Evolutionary conservation across 2,888 invertebrate genomes (phyloP), one percentile per base, ranked within the genome.

Genomic region (Sphaeridia pumilis): DNA sequence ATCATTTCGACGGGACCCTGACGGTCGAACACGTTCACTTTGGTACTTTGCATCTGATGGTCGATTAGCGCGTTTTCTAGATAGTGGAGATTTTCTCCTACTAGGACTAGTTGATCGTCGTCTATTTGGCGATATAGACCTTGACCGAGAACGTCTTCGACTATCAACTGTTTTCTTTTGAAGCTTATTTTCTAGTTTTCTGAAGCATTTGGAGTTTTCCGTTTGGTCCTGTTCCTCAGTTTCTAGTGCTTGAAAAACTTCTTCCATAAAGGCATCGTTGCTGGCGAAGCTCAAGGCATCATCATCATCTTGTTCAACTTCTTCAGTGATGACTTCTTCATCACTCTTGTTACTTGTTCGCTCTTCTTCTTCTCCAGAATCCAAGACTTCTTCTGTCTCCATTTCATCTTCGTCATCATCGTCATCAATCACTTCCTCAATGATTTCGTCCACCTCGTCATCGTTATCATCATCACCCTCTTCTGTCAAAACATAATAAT

Each of bases 401-500:
- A 31, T 49, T 26, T 51, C 48, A n/a, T 46, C 45, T 12, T 50
- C 56, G 2, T 49, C 49, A 2, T 55, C 55, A 14, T 44, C 57
- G 24, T 38, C 49, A 17, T 34, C 54, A 3, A 62, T 56, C 10
- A 60, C 56, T 56, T 62, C 62, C 42, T 62, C 62, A 14, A 61
- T 58, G 25, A 62, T 58, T 58, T 62, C 59, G 54, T 62, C 62
- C 52, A 57, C 58, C 46, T 61, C 61, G 2, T 56, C 57, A 49
- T 61, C 59, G 52, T 62, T 59, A 50, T 56, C 57, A 51, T 62
- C 62, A 10, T 57, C 57, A 35, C 56, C 57, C 31, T 58, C 58
- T 35, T 54, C 56, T 58, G 26, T 2, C 46, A 55, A 51, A 36
- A 44, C 42, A 25, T 22, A 38, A 38, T 17, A 17, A 38, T 17